A percentile compares a stretch with the other conserved stretches of the same genome.
Conservation (phyloP, 2,113 vertebrate species). For the Crotalus viridis region DNA sequence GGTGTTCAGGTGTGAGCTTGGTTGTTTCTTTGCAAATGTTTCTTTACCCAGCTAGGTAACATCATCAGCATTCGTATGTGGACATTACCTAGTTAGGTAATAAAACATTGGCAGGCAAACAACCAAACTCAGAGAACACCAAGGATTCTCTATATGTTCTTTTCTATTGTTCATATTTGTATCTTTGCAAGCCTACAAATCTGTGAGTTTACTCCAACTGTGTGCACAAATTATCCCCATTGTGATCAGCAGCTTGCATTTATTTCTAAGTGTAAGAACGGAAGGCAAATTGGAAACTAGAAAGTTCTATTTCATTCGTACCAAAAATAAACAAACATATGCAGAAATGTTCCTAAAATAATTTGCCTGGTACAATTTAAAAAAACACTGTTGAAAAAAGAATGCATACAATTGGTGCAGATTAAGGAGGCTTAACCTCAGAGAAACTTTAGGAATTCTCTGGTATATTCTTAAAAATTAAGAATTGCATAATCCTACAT, state of each 20-base stretch:
- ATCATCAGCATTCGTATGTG: neutral
- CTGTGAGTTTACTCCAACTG: neutral
- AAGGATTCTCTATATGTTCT: neutral
- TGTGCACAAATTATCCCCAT: neutral
- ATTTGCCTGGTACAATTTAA: neutral
- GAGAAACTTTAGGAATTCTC: neutral
- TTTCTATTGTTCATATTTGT: neutral
- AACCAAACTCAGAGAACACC: neutral
- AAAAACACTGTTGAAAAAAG: neutral
- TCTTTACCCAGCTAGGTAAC: neutral
- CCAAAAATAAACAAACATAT: neutral
- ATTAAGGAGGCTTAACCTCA: neutral
- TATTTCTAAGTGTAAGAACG: neutral
- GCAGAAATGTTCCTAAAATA: neutral
- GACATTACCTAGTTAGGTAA: neutral
- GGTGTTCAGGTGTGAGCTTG: neutral
- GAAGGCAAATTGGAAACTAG: neutral
- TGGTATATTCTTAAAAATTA: neutral
- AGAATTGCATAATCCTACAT: neutral
- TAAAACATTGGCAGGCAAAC: neutral
- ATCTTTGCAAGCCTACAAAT: neutral
- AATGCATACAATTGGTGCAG: neutral
- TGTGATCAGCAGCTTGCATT: neutral
- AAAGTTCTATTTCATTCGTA: neutral
- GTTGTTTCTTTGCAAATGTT: neutral